These are phyloP conservation scores for Ips nitidus DNA, from an alignment of 1,140 invertebrate genomes.

Conservation along the genomic window DNA sequence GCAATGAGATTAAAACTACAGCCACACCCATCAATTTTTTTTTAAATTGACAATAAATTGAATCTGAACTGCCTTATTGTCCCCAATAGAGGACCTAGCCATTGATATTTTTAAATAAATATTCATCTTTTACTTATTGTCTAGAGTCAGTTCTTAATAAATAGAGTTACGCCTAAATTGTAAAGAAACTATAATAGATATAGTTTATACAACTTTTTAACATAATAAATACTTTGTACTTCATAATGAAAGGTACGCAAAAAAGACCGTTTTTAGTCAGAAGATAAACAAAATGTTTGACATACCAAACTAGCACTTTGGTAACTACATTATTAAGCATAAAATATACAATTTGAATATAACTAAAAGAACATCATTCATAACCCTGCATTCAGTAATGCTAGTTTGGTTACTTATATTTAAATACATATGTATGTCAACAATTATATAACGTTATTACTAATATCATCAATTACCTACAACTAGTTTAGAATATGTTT, in stretches of 20 bases:
- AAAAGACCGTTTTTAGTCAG: too few species aligned
- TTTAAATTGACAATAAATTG: conserved; percentile 1
- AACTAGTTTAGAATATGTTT: conserved; percentile 12
- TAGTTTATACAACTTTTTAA: neutral
- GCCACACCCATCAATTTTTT: too few species aligned
- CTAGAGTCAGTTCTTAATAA: conserved; percentile 18
- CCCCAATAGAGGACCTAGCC: neutral
- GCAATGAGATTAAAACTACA: too few species aligned
- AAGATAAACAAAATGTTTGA: too few species aligned
- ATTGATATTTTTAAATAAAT: neutral
- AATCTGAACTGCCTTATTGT: neutral
- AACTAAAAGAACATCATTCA: neutral
- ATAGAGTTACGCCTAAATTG: neutral
- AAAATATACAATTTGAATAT: neutral
- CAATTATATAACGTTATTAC: conserved; percentile 4
- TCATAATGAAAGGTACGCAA: neutral
- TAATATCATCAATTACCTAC: neutral
- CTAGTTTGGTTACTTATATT: neutral
- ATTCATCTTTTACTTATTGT: conserved; percentile 15
- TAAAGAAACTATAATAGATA: too few species aligned
- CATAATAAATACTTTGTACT: conserved; percentile 1
- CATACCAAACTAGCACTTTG: too few species aligned
- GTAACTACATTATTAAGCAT: too few species aligned
- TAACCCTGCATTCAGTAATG: neutral
- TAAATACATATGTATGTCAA: neutral